Evolutionary conservation across 1,140 invertebrate genomes (phyloP), one percentile per base, ranked within the genome.

Genomic region (Sarcophaga peregrina): DNA sequence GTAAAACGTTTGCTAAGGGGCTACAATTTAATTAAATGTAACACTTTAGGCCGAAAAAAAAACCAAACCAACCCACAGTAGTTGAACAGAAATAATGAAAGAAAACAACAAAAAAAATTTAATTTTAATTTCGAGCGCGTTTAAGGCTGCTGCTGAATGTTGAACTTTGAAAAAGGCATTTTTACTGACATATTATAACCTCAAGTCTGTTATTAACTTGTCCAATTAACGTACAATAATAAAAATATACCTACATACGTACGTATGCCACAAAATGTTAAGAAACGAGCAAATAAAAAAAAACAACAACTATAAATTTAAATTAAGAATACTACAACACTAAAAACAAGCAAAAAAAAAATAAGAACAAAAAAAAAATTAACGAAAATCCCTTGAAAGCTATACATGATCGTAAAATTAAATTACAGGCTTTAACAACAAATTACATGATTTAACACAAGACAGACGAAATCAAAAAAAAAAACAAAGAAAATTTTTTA

Each of bases 161-260:
- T 37, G 25, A 37, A 37, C 25, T 37, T 37, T 37, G 25, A 68
- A 68, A 20, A 8, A 20, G n/a, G n/a, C n/a, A 25, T 20, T 68
- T 68, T 78, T 20, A 78, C 75, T 78, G 75, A 78, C 75, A 78
- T 78, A 47, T 17, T 81, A 81, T 72, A 81, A 81, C 54, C 80
- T 72, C 52, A 81, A 81, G 80, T 48, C 80, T n/a, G 62, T 62
- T 72, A 81, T 81, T 81, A 81, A 81, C 80, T 81, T 81, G 80
- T 81, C 80, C 80, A 81, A 81, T 81, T 81, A 81, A 81, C 54
- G 80, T 72, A 52, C 13, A 68, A 54, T 37, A 81, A 47, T 20
- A 58, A 20, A 80, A 15, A 13, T 5, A 7, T 47, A 78, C 37
- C 11, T 47, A 78, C 25, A 37, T 17, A 78, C 45, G 75, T 20